Evolutionary conservation across 2,888 invertebrate genomes (phyloP).

Genomic region (Drosophila kambysellisi): DNA sequence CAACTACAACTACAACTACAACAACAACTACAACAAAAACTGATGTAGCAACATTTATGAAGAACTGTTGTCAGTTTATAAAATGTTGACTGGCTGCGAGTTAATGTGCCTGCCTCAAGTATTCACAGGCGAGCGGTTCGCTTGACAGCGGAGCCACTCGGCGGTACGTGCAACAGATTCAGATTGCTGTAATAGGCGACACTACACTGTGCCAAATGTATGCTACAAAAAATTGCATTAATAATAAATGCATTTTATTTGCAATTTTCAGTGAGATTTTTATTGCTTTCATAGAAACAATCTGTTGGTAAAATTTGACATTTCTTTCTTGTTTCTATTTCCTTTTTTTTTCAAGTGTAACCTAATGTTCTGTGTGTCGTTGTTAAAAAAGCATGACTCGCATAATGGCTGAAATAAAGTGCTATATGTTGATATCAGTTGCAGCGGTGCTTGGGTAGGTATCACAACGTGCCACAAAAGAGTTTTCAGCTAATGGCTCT

Average conservation of each 20-base stretch:
- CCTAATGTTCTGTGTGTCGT: background rate
- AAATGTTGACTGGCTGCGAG: slow-evolving; percentile 63
- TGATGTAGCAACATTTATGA: slow-evolving; percentile 47
- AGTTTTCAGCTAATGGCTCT: slow-evolving; percentile 64
- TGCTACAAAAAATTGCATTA: background rate
- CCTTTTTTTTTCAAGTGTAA: background rate
- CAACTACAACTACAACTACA: background rate
- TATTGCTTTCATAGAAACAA: background rate
- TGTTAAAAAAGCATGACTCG: slow-evolving; percentile 21
- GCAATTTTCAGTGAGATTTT: background rate
- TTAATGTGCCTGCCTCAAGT: slow-evolving; percentile 44
- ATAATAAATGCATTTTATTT: background rate
- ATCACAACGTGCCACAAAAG: slow-evolving; percentile 18
- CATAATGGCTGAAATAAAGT: slow-evolving; percentile 54
- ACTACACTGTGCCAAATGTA: background rate
- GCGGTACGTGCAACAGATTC: slow-evolving; percentile 41
- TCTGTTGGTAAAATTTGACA: background rate
- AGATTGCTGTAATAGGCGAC: slow-evolving; percentile 22
- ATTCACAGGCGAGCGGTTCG: slow-evolving; percentile 1
- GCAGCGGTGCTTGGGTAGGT: slow-evolving; percentile 15
- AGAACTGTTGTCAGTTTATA: slow-evolving; percentile 76
- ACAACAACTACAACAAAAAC: background rate
- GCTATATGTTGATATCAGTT: slow-evolving; percentile 12
- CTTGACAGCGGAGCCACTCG: background rate
- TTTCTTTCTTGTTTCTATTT: background rate